Base-by-base conservation (phyloP, 2,113 vertebrate genomes). In the Aldabrachelys gigantea region DNA sequence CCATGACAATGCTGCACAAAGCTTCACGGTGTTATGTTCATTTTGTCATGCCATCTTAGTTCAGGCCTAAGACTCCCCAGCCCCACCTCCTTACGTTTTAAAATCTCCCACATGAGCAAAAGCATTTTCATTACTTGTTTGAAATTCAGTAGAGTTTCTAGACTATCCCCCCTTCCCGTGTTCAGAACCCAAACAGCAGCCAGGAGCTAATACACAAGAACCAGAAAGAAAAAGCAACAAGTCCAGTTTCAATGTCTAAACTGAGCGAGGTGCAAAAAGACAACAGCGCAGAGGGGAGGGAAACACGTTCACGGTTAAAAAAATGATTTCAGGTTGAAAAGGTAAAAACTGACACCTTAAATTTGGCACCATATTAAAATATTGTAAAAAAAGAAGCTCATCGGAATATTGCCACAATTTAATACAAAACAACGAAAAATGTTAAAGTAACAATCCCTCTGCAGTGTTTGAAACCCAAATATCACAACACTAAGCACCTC, bases 161-260 rank as follows among this genome's bases (percentile, higher is more conserved):
- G 21, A 14, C 10, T 44, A 76, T 21, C 38, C 38, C n/a, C n/a
- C 41, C 3, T 24, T 41, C 5, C 41, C 5, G 3, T 27, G 41
- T 25, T 41, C 38, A 41, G 24, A 76, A 27, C 11, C 72, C 41
- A 76, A 11, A 44, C 38, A 7, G 38, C 41, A 69, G 35, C 35
- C 2, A 4, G 2, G 35, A n/a, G 16, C 35, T 22, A 69, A n/a
- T 38, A 69, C 65, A 69, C 35, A 69, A 69, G 44, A 75, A 90
- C 4, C 27, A 17, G 21, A 78, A 62, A 65, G 62, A 12, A 17
- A 11, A 49, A 0, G 1, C 41, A 59, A 35, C 14, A 83, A 12
- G 44, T 49, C 0, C 0, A 38, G 16, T 85, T 4, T 2, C 4
- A 0, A 25, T 82, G 52, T 27, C 29, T 8, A 53, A 38, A 87